Base-by-base conservation (phyloP, 1,140 invertebrate genomes). In the Tachypleus tridentatus region DNA sequence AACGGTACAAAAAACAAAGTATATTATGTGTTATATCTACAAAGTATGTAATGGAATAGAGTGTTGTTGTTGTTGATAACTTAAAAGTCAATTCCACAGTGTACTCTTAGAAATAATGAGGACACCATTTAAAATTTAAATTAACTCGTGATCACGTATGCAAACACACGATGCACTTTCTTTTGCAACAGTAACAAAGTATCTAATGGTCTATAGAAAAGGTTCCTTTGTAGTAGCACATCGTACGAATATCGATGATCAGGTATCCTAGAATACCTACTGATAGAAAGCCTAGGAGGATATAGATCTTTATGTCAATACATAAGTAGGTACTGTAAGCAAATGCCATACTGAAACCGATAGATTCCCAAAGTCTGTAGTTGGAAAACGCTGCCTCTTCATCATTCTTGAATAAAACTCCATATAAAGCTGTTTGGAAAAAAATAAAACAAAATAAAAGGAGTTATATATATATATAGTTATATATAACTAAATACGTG, bases 371-470 rank as follows among this genome's bases (percentile, higher is more conserved):
- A 29, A 97, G 83, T 58, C 94, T 84, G 77, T 91, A 97, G 78
- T 97, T 97, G 67, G 93, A 93, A 81, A 97, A 97, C 0, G 94
- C 94, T 0, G 94, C 90, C 76, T 97, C 93, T 72, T 95, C 92
- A 77, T 93, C 89, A 51, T 90, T 84, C 62, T 89, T 80, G 79
- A 96, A 97, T 11, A 96, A 82, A 5, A 93, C 89, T 49, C 95
- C 91, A 73, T 97, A 93, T 47, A 95, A 82, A 73, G 91, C 90
- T 93, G 81, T 2, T 76, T 67, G 71, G 66, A 64, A 51, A 61
- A n/a, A 64, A 6, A 48, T 61, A 10, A n/a, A 50, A 50, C 48
- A 54, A 54, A 54, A 54, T 54, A 9, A 54, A 4, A 8, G 6
- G 11, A 58, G 11, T 10, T 58, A 58, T 3, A 58, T 58, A 58